These are phyloP conservation scores for Hypercompe scribonia DNA, from an alignment of 2,888 invertebrate genomes.

Conservation along the genomic window DNA sequence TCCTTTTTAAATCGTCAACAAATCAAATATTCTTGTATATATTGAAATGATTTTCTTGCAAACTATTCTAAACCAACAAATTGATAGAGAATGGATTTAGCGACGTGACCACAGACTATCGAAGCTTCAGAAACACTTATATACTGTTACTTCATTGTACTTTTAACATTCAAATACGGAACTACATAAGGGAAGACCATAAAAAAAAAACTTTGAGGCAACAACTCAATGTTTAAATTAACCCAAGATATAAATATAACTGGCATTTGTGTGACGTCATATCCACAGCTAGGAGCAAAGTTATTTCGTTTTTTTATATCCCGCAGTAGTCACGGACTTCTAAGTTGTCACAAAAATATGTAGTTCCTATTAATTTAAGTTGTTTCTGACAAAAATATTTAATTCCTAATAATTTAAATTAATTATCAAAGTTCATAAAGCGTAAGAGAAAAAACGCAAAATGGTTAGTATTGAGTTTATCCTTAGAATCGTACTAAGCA, in stretches of 20 bases:
- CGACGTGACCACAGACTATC: not conserved
- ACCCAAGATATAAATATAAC: not conserved
- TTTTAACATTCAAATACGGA: not conserved
- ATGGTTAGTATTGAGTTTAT: no score
- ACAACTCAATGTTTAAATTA: no score
- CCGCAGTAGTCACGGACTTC: not conserved
- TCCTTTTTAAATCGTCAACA: no score
- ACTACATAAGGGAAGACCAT: not conserved
- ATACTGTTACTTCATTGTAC: not conserved
- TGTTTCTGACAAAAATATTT: no score
- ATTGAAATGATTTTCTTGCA: no score
- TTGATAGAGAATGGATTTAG: no score
- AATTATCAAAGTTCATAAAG: not conserved
- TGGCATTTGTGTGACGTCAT: no score
- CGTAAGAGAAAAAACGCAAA: not conserved
- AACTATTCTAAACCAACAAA: no score
- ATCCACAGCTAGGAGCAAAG: no score
- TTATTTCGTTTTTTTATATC: not conserved
- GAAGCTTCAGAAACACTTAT: not conserved
- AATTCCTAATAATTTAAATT: not conserved
- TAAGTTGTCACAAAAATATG: not conserved
- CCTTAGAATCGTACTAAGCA: no score
- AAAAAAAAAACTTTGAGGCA: not conserved
- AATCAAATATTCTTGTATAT: no score
- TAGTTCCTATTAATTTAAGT: not conserved